phyloP scores from a whole-genome alignment of 2,113 vertebrate genomes.

The Diadophis punctatus region DNA sequence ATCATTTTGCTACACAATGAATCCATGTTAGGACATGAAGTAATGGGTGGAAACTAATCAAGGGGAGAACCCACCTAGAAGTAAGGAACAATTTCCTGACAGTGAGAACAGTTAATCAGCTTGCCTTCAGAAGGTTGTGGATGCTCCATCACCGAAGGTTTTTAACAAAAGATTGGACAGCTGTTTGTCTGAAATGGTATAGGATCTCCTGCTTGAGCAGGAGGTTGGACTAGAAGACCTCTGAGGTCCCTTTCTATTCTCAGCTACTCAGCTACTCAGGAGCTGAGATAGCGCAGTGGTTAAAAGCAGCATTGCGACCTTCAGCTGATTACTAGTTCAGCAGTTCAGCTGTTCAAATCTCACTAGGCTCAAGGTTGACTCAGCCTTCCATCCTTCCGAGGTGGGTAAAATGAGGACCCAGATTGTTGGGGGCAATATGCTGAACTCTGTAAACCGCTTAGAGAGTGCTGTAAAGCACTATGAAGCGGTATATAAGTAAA shows the following conservation, averaged over 20 bases:
- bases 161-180: neutral
- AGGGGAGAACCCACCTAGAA: neutral
- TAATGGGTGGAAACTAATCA: neutral
- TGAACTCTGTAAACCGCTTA: too few species aligned
- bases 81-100: neutral
- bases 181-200: neutral
- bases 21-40: neutral
- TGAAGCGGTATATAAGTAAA: too few species aligned
- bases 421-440: too few species aligned
- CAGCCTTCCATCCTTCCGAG: too few species aligned
- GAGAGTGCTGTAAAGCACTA: too few species aligned
- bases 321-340: too few species aligned
- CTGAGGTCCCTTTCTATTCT: neutral
- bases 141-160: neutral
- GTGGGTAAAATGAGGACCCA: too few species aligned
- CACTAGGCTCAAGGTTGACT: too few species aligned
- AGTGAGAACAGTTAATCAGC: neutral
- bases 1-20: neutral
- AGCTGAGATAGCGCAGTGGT: too few species aligned
- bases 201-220: neutral
- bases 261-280: too few species aligned
- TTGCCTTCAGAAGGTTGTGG: neutral
- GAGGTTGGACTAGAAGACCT: neutral
- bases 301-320: too few species aligned
- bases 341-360: too few species aligned